Base-by-base conservation (phyloP, 2,797 vertebrate species). In the Buceros bicornis region DNA sequence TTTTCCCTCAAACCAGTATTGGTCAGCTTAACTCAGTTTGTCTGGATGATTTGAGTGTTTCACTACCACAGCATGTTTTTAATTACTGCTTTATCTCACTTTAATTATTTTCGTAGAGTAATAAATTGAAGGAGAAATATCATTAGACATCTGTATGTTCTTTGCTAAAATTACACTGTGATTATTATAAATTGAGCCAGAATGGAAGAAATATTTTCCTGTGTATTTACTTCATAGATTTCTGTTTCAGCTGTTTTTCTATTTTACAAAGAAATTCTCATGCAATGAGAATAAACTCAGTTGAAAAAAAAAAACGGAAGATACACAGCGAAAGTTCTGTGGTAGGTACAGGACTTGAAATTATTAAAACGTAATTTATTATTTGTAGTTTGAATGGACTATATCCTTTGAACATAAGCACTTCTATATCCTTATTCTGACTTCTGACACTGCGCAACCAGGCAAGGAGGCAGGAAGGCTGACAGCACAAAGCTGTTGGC, bases 101-200 rank as follows among this genome's bases (percentile, higher is more conserved):
- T 83, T 72, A 64, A 57, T 86, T 93, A 88, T 78, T 95, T 95
- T 81, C 72, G 56, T 40, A 45, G 43, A 90, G 26, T n/a, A 91
- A 65, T 82, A 93, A 69, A 82, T 16, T 58, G 58, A 89, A 91
- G 29, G 17, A 82, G 28, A 90, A 87, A 33, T 48, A 66, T 37
- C 53, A 89, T 43, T 50, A 74, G 58, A 77, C 11, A 74, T 51
- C 47, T 85, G 76, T 31, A 71, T 33, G 57, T 65, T 89, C 35
- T 65, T 87, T 64, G 24, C 16, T 74, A 89, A 87, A 85, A 87
- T 56, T 72, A 74, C n/a, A 79, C 33, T 65, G 61, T 67, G 45
- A 71, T 67, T 65, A 81, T 42, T 81, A 81, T 6, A 93, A 93
- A 81, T 9, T 57, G 26, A 85, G 31, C 15, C 45, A 65, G 28